These are phyloP conservation scores for Apis cerana DNA, from an alignment of 1,140 invertebrate species.

Conservation along the genomic window DNA sequence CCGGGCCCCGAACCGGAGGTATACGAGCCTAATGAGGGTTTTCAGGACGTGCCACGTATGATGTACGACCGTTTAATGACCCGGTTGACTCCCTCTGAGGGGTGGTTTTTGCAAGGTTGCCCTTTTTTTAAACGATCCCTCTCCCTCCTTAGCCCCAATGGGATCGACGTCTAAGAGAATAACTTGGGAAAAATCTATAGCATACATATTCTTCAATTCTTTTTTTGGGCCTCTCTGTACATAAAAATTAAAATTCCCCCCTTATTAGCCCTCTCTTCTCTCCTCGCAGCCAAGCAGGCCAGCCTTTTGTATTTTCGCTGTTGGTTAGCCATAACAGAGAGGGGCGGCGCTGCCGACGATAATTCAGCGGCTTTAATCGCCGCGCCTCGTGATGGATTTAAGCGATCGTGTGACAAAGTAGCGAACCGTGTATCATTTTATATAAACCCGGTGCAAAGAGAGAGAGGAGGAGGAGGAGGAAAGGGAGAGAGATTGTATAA, in stretches of 20 bases:
- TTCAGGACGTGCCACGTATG: conserved; percentile 61
- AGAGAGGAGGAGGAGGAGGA: not conserved
- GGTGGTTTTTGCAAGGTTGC: conserved; percentile 58
- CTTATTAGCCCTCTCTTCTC: no score
- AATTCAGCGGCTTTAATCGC: conserved; percentile 64
- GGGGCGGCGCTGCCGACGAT: conserved; percentile 29
- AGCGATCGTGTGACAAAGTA: conserved; percentile 66
- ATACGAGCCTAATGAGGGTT: conserved; percentile 56
- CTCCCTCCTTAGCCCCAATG: conserved; percentile 64
- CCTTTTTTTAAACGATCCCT: conserved; percentile 21
- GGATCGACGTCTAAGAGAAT: conserved; percentile 5
- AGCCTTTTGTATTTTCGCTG: conserved; percentile 49
- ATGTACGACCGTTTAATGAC: conserved; percentile 72
- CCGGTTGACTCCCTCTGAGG: conserved; percentile 46
- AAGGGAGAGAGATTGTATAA: conserved; percentile 39
- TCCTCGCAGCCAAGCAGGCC: not conserved
- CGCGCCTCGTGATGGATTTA: conserved; percentile 58
- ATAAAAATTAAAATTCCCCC: no score
- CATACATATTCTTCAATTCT: no score
- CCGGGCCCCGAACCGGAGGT: conserved; percentile 29
- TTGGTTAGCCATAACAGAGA: conserved; percentile 43
- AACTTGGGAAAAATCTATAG: no score
- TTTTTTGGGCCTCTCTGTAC: no score
- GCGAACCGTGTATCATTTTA: conserved; percentile 64
- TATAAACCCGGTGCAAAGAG: conserved; percentile 48